Conservation (phyloP, 2,888 invertebrate species). For the Mythimna ferrago region DNA sequence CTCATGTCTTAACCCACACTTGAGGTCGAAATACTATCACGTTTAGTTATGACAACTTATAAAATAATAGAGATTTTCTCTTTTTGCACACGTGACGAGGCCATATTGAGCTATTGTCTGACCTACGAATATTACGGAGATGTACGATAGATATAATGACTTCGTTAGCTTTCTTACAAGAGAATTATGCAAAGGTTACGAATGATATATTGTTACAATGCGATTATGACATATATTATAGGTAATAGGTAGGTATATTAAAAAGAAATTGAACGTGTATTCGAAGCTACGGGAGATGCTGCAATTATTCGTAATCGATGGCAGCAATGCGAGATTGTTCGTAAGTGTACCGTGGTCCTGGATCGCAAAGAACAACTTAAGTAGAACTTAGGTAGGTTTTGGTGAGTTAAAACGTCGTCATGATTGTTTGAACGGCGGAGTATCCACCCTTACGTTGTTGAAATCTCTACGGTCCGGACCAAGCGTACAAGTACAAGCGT, state of each 20-base stretch:
- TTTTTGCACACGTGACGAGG: slow-evolving; percentile 73
- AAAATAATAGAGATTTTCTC: slow-evolving; percentile 80
- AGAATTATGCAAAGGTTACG: slow-evolving; percentile 43
- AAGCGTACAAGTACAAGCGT: too few relatives aligned
- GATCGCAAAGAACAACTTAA: too few relatives aligned
- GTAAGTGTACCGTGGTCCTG: too few relatives aligned
- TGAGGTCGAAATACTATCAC: slow-evolving; percentile 70
- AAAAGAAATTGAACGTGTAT: too few relatives aligned
- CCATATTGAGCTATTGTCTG: slow-evolving; percentile 64
- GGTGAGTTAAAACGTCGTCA: too few relatives aligned
- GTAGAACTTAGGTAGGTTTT: too few relatives aligned
- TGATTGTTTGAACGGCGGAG: too few relatives aligned
- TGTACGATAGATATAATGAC: slow-evolving; percentile 37
- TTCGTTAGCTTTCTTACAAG: slow-evolving; percentile 38
- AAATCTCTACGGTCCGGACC: too few relatives aligned
- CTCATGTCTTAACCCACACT: slow-evolving; percentile 59
- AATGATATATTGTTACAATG: slow-evolving; percentile 12
- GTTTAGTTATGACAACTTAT: slow-evolving; percentile 79
- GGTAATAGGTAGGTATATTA: not conserved
- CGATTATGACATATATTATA: not conserved
- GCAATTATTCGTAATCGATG: too few relatives aligned
- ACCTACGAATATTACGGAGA: slow-evolving; percentile 35
- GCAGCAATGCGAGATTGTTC: too few relatives aligned
- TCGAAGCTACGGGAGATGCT: too few relatives aligned
- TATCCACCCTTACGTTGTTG: too few relatives aligned